phyloP scores from a whole-genome alignment of 2,113 vertebrate genomes.

The Lepisosteus oculatus region DNA sequence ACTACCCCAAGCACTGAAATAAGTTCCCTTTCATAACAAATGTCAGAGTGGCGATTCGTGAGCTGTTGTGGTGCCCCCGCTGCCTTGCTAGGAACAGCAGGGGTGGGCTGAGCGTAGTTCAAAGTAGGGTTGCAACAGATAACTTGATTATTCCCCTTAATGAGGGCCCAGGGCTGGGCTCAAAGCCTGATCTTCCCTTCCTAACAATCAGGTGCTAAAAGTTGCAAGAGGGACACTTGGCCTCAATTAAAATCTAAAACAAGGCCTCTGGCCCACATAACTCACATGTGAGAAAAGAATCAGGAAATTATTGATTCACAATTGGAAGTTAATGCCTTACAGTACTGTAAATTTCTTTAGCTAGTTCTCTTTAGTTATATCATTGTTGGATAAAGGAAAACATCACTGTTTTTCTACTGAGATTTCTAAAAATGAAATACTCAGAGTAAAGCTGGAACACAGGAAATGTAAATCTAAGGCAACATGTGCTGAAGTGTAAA shows the following conservation, averaged over 20 bases:
- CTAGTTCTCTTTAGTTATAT: not conserved
- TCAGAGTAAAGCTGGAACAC: not conserved
- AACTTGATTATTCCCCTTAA: conserved; percentile 30
- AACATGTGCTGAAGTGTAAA: too few relatives aligned
- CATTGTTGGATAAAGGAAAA: not conserved
- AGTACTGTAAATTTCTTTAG: not conserved
- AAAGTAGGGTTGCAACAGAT: conserved; percentile 5
- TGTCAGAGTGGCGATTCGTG: not conserved
- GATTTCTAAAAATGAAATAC: not conserved
- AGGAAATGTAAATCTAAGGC: not conserved
- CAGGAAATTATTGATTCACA: not conserved
- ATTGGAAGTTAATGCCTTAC: too few relatives aligned
- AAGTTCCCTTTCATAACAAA: not conserved
- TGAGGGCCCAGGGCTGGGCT: conserved; percentile 8
- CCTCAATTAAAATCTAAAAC: conserved; percentile 1
- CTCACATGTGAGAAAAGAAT: conserved; percentile 12
- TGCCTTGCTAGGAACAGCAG: not conserved
- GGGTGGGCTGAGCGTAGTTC: not conserved
- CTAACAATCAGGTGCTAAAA: conserved; percentile 40
- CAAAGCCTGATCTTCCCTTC: conserved; percentile 20
- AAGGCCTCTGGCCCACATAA: conserved; percentile 14
- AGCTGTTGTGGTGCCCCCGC: not conserved
- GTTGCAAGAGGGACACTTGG: conserved; percentile 15
- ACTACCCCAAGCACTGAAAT: not conserved
- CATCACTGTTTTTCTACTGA: too few relatives aligned